Conservation (phyloP, 2,888 invertebrate genomes). For the Cheilosia pagana region DNA sequence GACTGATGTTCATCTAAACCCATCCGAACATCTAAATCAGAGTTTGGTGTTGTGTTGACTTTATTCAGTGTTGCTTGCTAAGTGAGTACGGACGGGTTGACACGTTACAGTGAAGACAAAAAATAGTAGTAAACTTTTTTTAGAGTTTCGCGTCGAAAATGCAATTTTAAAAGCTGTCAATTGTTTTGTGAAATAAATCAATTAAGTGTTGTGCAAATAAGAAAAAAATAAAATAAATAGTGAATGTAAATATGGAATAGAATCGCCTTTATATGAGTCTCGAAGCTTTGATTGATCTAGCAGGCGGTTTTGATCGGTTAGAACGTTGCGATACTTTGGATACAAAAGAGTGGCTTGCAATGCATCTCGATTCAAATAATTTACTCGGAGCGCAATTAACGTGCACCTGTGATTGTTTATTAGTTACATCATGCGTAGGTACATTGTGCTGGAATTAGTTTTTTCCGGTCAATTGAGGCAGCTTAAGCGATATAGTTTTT, state of each 20-base stretch:
- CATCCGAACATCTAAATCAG: constrained; percentile 72
- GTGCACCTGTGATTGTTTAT: constrained; percentile 1
- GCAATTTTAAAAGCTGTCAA: constrained; percentile 28
- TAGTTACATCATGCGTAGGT: constrained; percentile 23
- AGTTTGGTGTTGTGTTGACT: constrained; percentile 78
- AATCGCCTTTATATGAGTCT: not conserved
- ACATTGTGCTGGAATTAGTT: not conserved
- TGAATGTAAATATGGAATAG: constrained; percentile 13
- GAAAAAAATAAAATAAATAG: constrained; percentile 11
- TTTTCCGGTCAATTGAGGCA: constrained; percentile 37
- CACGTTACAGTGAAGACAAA: constrained; percentile 70
- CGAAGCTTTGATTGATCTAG: constrained; percentile 14
- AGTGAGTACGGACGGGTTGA: constrained; percentile 81
- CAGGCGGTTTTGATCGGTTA: constrained; percentile 20
- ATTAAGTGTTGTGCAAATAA: constrained; percentile 34
- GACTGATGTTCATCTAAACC: constrained; percentile 49
- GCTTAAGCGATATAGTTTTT: not conserved
- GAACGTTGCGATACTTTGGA: not conserved
- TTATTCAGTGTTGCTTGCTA: constrained; percentile 83
- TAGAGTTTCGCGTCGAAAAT: constrained; percentile 13
- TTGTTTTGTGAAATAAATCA: constrained; percentile 14
- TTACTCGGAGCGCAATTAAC: not conserved
- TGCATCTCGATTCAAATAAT: constrained; percentile 13
- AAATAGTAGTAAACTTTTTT: not conserved
- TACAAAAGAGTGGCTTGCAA: constrained; percentile 19